Percentiles rank a stretch among this genome's conserved stretches.
Evolutionary conservation across 2,888 invertebrate species (phyloP).

Genomic region (Sphaerophoria taeniata): DNA sequence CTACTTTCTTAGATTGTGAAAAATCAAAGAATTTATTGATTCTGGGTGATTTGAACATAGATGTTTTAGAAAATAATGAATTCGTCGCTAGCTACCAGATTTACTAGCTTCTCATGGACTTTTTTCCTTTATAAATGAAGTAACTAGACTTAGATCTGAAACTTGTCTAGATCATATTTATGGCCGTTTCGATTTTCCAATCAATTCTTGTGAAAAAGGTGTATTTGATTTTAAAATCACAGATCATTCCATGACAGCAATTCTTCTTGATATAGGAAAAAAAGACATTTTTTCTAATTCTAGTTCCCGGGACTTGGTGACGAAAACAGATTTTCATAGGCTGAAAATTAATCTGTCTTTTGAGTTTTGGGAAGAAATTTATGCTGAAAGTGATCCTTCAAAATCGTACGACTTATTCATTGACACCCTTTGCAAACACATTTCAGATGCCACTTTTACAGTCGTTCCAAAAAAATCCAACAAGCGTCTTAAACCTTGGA

Average conservation of each 20-base stretch:
- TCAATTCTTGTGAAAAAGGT: background rate
- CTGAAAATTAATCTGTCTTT: slow-evolving; percentile 1
- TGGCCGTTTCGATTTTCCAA: slow-evolving; percentile 3
- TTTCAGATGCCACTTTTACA: slow-evolving; percentile 1
- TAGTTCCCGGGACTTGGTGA: background rate
- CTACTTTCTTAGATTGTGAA: slow-evolving; percentile 8
- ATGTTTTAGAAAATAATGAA: background rate
- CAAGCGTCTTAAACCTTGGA: background rate
- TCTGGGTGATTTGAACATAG: slow-evolving; percentile 17
- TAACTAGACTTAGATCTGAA: slow-evolving; percentile 2
- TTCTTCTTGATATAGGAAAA: background rate
- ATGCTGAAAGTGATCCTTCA: background rate
- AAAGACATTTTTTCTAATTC: too few relatives aligned
- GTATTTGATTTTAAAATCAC: slow-evolving; percentile 1
- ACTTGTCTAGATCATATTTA: slow-evolving; percentile 21
- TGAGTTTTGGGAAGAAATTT: slow-evolving; percentile 26
- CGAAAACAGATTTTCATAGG: background rate
- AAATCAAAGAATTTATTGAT: slow-evolving; percentile 15
- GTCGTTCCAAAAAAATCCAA: slow-evolving; percentile 4
- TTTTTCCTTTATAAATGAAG: slow-evolving; percentile 17
- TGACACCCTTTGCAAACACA: background rate
- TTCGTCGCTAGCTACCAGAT: slow-evolving; percentile 3
- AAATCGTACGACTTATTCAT: background rate
- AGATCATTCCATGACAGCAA: slow-evolving; percentile 27
- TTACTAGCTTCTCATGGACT: slow-evolving; percentile 2